Evolutionary conservation across 2,797 vertebrate genomes (phyloP).

Genomic region (Paedocypris micromegethes): DNA sequence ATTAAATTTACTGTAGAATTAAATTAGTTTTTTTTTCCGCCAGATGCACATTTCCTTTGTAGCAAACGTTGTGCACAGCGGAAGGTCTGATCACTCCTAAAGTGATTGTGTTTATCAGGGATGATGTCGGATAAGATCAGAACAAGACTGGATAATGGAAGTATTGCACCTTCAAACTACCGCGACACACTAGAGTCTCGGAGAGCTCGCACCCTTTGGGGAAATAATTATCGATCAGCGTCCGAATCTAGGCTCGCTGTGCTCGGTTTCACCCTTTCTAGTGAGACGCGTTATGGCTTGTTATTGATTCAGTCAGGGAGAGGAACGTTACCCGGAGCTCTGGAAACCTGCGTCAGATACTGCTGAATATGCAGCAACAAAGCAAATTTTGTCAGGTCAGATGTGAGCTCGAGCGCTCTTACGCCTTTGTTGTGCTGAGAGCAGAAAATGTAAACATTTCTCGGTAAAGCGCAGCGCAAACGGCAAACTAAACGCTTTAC

Average conservation of each 20-base stretch:
- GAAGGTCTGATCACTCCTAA: constrained; percentile 39
- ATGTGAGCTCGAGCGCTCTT: constrained; percentile 7
- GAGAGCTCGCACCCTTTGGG: constrained; percentile 38
- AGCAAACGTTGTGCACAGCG: background rate
- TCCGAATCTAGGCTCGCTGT: constrained; percentile 20
- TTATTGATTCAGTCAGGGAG: constrained; percentile 37
- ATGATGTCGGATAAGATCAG: constrained; percentile 47
- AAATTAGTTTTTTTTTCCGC: no score
- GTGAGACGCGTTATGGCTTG: constrained; percentile 33
- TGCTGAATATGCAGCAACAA: constrained; percentile 30
- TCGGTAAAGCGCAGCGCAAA: no score
- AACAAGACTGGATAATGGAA: constrained; percentile 47
- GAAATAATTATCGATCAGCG: constrained; percentile 38
- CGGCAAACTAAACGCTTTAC: no score
- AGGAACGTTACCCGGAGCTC: constrained; percentile 16
- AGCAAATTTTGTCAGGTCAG: constrained; percentile 22
- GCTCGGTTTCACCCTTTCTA: constrained; percentile 28
- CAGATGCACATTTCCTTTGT: no score
- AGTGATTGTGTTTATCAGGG: constrained; percentile 52
- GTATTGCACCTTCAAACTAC: constrained; percentile 46
- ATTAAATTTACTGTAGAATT: no score
- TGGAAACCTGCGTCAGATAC: constrained; percentile 36
- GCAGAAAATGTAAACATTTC: background rate
- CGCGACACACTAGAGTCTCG: constrained; percentile 22
- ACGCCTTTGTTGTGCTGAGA: constrained; percentile 3